Evolutionary conservation across 1,140 invertebrate genomes (phyloP).

Genomic region (Drosophila tropicalis): DNA sequence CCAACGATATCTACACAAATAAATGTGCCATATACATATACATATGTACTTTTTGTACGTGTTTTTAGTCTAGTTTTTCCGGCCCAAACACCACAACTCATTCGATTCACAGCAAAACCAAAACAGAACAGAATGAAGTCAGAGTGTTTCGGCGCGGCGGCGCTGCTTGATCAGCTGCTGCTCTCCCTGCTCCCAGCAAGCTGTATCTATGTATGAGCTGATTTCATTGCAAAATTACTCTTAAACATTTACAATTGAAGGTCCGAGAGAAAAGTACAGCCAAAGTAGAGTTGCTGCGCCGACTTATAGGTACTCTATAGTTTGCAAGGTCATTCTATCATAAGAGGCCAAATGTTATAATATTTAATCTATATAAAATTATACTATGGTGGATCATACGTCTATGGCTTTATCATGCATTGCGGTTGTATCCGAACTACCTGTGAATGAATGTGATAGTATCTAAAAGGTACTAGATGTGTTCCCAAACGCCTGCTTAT

Average conservation of each 20-base stretch:
- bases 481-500: no score
- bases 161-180: conserved; percentile 28
- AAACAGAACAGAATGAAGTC: conserved; percentile 44
- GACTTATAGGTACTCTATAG: neutral
- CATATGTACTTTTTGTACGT: neutral
- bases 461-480: no score
- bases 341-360: no score
- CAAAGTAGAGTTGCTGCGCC: neutral
- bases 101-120: conserved; percentile 23
- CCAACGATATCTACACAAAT: conserved; percentile 2
- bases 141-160: neutral
- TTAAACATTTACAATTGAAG: conserved; percentile 17
- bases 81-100: conserved; percentile 27
- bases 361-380: no score
- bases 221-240: conserved; percentile 23
- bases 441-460: no score
- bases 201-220: neutral
- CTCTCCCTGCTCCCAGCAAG: conserved; percentile 6
- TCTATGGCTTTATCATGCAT: no score
- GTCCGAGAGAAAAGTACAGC: conserved; percentile 8
- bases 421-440: no score
- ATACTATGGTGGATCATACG: no score
- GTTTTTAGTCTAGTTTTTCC: conserved; percentile 16
- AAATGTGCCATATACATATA: neutral
- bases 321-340: neutral